Conservation (phyloP, 2,797 vertebrate genomes). For the Enteromius trimaculatus region DNA sequence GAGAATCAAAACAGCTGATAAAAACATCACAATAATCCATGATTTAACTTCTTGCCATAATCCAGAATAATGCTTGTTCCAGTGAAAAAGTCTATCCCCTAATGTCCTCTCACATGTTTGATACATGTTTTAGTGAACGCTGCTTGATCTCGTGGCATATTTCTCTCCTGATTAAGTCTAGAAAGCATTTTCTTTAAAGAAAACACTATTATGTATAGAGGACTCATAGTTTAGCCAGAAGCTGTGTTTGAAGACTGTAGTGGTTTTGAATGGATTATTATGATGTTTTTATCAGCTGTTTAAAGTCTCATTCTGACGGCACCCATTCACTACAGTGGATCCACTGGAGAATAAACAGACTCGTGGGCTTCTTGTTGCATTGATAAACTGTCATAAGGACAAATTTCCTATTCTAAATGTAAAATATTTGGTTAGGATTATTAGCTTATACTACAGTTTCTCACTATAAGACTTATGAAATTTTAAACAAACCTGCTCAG, state of each 20-base stretch:
- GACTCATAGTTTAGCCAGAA: neutral
- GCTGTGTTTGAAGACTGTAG: neutral
- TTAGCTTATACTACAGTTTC: neutral
- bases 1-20: neutral
- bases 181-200: neutral
- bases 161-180: neutral
- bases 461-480: neutral
- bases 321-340: neutral
- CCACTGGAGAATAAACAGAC: neutral
- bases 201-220: neutral
- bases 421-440: neutral
- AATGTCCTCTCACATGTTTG: neutral
- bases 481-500: neutral
- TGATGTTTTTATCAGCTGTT: neutral
- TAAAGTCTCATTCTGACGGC: neutral
- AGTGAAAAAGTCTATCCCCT: neutral
- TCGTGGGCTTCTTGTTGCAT: neutral
- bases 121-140: neutral
- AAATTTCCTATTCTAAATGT: neutral
- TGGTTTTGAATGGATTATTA: neutral
- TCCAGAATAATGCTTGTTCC: neutral
- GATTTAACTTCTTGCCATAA: neutral
- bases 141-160: neutral
- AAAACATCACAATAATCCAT: neutral
- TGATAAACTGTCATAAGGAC: neutral